A percentile compares a stretch with the other conserved stretches of the same genome.
These are phyloP conservation scores for Miltochrista miniata DNA, from an alignment of 2,888 invertebrate species.

Conservation along the genomic window DNA sequence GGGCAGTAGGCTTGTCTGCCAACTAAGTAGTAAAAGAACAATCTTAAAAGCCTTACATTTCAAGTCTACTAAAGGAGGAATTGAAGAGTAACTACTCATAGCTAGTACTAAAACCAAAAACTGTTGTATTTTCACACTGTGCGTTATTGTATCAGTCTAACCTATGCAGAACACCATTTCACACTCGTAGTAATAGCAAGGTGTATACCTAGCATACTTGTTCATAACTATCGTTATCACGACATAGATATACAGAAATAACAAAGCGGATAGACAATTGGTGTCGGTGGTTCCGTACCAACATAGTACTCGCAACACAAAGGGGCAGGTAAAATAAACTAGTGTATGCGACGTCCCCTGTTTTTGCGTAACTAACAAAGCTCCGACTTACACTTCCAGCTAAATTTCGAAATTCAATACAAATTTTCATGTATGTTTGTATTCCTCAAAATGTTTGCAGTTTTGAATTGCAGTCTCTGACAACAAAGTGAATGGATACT, in stretches of 20 bases:
- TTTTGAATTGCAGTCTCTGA: slow-evolving; percentile 33
- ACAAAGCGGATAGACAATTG: slow-evolving; percentile 1
- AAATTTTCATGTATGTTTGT: slow-evolving; percentile 33
- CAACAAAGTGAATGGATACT: not conserved
- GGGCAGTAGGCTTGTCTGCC: no score
- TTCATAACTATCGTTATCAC: not conserved
- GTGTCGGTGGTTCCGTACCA: not conserved
- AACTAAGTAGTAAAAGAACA: no score
- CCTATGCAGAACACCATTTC: no score
- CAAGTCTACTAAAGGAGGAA: no score
- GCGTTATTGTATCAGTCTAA: no score
- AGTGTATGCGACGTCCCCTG: slow-evolving; percentile 25
- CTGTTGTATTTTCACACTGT: no score
- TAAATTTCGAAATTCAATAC: slow-evolving; percentile 38
- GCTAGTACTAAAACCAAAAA: no score
- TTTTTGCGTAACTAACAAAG: slow-evolving; percentile 33
- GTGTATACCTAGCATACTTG: not conserved
- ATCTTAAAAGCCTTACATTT: no score
- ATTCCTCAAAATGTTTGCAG: slow-evolving; percentile 26
- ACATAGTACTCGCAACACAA: slow-evolving; percentile 15
- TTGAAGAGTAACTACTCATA: no score
- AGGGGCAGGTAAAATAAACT: slow-evolving; percentile 34
- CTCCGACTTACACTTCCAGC: slow-evolving; percentile 15
- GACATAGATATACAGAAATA: not conserved
- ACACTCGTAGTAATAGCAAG: no score